Evolutionary conservation across 2,113 vertebrate species (phyloP), one percentile per base, ranked within the genome.

Genomic region (Arothron firmamentum): DNA sequence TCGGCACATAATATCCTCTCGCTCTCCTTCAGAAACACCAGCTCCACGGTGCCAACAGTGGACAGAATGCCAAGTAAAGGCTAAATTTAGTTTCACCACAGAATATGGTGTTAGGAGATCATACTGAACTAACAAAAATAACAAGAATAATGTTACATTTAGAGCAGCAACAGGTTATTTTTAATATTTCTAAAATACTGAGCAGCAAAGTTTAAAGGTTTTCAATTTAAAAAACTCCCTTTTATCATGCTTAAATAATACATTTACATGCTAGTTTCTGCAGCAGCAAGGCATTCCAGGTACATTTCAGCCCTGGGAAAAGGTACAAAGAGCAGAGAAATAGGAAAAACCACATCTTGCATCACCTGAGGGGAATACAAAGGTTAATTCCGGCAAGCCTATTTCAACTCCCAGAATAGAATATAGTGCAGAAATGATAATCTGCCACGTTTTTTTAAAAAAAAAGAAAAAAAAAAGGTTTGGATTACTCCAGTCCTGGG

Each of bases 351-450:
- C 62, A 56, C 59, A 62, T 72, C 56, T 7, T 34, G 72, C 76
- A 48, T 74, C 83, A 80, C 82, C 80, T 75, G 53, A 79, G 78
- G 84, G 51, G 77, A 73, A 79, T 59, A 70, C 45, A 78, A 84
- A 78, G 77, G 79, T 73, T 83, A 77, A 70, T 75, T 81, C 78
- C 63, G 58, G 62, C 56, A 52, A 75, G 62, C 52, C 75, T 50
- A 75, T 77, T 84, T 75, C 66, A 59, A 55, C 55, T 73, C 71
- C 75, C 65, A 78, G 64, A 81, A 81, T 81, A 82, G 75, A 80
- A 43, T 51, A 3, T 47, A 48, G 52, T 75, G 65, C 63, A 77
- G 74, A 58, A 78, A 80, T 70, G 73, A 80, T 75, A 57, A 80
- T 78, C 84, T 71, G 59, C 69, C 56, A 55, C 16, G 38, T 46